These are phyloP conservation scores for Synanthedon andrenaeformis DNA, from an alignment of 2,888 invertebrate genomes.

Conservation along the genomic window DNA sequence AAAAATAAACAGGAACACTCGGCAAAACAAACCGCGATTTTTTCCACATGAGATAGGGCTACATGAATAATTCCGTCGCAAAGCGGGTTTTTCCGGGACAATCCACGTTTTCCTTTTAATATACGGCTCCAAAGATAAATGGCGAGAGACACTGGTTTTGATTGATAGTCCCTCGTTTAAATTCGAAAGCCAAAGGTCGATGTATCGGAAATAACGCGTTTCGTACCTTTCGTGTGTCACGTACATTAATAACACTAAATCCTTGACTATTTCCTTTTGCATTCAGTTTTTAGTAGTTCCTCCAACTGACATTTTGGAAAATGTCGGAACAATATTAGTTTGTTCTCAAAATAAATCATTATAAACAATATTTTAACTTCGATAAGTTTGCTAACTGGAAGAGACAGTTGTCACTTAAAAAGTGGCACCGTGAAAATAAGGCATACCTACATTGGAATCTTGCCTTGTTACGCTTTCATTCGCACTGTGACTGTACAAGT, in stretches of 20 bases:
- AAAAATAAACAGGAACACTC: neutral
- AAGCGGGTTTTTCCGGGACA: constrained; percentile 16
- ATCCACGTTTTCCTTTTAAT: constrained; percentile 44
- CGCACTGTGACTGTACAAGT: too few species aligned
- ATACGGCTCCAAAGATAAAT: constrained; percentile 55
- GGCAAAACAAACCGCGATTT: neutral
- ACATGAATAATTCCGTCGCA: constrained; percentile 41
- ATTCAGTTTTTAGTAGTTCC: too few species aligned
- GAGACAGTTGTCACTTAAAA: too few species aligned
- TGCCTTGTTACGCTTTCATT: too few species aligned
- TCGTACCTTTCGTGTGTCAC: constrained; percentile 1
- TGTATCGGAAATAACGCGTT: constrained; percentile 7
- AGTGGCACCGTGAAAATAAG: too few species aligned
- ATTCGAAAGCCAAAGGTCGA: constrained; percentile 22
- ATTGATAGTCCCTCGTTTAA: constrained; percentile 49
- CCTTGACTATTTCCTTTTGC: too few species aligned
- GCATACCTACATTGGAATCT: too few species aligned
- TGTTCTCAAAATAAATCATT: too few species aligned
- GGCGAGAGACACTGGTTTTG: constrained; percentile 52
- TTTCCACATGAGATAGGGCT: constrained; percentile 6
- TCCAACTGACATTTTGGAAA: too few species aligned
- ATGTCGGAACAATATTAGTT: too few species aligned
- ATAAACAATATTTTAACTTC: too few species aligned
- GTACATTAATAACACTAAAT: neutral
- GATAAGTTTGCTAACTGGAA: too few species aligned